Evolutionary conservation across 2,113 vertebrate genomes (phyloP).

Genomic region (Cinclus cinclus): DNA sequence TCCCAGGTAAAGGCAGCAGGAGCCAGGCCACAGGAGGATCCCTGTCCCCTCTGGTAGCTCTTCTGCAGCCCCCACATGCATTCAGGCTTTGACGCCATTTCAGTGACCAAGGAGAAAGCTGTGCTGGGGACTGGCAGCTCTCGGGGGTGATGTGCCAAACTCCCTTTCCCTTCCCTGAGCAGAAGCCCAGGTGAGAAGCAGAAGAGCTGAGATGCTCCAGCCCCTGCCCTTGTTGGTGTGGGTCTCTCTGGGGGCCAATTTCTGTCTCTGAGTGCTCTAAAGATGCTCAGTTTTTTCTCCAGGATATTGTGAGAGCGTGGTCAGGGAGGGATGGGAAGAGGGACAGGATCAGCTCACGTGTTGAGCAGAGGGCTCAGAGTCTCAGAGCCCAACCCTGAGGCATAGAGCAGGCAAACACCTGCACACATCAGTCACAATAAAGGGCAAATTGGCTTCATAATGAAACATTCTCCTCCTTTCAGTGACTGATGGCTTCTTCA

Average conservation of each 20-base stretch:
- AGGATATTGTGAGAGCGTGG: neutral
- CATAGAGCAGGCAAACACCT: neutral
- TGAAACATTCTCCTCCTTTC: neutral
- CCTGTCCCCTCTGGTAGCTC: neutral
- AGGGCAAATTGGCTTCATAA: conserved; percentile 8
- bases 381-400: neutral
- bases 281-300: neutral
- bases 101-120: neutral
- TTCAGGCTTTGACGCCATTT: neutral
- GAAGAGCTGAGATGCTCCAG: neutral
- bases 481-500: neutral
- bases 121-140: neutral
- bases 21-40: neutral
- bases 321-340: neutral
- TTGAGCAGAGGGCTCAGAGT: neutral
- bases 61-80: neutral
- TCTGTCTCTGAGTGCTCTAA: neutral
- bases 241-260: accelerated
- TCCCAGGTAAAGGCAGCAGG: neutral
- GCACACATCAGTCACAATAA: neutral
- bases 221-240: neutral
- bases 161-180: neutral
- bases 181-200: neutral
- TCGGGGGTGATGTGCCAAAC: neutral
- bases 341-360: neutral